phyloP scores from a whole-genome alignment of 92 coral and sea anemone species.

The Bergia puertoricense region DNA sequence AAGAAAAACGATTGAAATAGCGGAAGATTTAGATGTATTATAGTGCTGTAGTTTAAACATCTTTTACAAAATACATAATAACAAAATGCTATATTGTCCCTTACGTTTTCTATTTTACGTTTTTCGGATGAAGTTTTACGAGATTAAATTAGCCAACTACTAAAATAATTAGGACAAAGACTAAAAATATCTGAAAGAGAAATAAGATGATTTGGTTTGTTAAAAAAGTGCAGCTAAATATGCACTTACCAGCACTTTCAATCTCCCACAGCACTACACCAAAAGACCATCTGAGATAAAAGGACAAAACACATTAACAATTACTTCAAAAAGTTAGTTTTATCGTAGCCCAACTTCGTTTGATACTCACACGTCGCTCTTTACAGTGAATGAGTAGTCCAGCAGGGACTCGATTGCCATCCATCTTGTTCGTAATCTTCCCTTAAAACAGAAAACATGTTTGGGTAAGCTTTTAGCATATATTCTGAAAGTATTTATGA shows the following conservation, averaged over 20 bases:
- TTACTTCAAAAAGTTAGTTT: background rate
- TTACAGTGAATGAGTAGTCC: constrained; percentile 30
- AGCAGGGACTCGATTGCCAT: constrained; percentile 43
- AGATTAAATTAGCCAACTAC: background rate
- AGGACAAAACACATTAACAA: background rate
- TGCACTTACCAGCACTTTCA: constrained; percentile 39
- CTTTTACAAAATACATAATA: background rate
- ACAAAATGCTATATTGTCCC: background rate
- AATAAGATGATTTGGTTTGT: background rate
- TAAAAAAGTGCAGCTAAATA: background rate
- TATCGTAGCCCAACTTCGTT: background rate
- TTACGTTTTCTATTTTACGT: background rate
- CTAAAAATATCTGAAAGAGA: background rate
- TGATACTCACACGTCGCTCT: constrained; percentile 37
- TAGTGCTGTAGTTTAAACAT: too few relatives aligned
- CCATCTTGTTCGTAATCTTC: constrained; percentile 32
- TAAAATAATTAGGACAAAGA: background rate
- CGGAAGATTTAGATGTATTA: background rate
- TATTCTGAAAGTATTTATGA: too few relatives aligned
- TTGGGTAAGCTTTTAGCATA: too few relatives aligned
- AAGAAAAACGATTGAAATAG: background rate
- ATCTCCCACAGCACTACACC: constrained; percentile 45
- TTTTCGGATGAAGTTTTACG: background rate
- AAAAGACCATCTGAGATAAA: constrained; percentile 37
- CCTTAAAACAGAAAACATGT: background rate